These are phyloP conservation scores for Sigmodon hispidus DNA, from an alignment of 2,113 vertebrate genomes.

Conservation along the genomic window DNA sequence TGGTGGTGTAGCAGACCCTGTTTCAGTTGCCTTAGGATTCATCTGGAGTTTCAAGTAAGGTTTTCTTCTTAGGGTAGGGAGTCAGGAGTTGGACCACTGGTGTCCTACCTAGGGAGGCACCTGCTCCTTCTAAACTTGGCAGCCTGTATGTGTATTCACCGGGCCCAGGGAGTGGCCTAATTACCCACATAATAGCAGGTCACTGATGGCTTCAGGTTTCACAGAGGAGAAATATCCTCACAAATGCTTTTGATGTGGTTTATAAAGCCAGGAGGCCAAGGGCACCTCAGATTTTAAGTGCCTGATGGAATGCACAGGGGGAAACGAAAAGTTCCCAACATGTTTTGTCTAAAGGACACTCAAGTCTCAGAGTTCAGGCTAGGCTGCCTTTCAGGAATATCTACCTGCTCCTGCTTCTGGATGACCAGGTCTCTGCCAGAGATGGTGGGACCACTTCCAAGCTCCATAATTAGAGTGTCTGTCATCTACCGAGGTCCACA, in stretches of 20 bases:
- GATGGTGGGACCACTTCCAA: not conserved
- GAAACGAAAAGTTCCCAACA: not conserved
- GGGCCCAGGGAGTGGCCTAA: not conserved
- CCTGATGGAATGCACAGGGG: not conserved
- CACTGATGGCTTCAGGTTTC: conserved; percentile 24
- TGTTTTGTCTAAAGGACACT: not conserved
- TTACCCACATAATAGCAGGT: conserved; percentile 36
- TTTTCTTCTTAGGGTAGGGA: not conserved
- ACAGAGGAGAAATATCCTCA: not conserved
- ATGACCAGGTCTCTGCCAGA: not conserved
- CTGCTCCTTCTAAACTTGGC: not conserved
- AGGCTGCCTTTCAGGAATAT: not conserved
- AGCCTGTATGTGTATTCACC: not conserved
- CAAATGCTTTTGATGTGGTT: conserved; percentile 54
- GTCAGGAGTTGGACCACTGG: fast-evolving
- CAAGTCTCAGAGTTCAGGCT: not conserved
- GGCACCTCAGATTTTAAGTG: not conserved
- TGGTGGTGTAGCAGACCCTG: too few species aligned
- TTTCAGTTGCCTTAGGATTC: fast-evolving
- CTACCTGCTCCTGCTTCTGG: not conserved
- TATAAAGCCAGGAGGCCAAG: not conserved
- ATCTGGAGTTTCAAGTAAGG: not conserved
- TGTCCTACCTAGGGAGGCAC: not conserved
- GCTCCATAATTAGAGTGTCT: not conserved
- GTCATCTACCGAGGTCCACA: not conserved